Percentiles rank a stretch among this genome's conserved stretches.
These are phyloP conservation scores for Apodemus agrarius DNA, from an alignment of 2,797 vertebrate species.

Conservation along the genomic window DNA sequence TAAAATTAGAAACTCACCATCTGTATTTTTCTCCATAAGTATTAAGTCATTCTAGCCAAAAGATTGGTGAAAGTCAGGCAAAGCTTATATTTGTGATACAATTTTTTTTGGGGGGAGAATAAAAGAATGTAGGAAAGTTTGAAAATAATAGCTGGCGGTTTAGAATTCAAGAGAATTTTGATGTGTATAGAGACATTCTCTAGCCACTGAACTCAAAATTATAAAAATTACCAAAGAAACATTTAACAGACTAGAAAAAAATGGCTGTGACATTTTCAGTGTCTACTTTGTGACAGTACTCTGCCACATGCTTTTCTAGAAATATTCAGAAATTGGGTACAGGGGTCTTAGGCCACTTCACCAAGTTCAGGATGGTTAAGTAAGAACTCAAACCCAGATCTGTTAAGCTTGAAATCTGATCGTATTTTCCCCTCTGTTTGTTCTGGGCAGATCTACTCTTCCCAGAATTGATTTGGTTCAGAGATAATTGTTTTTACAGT, in stretches of 20 bases:
- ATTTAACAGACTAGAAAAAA: background rate
- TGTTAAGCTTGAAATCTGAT: background rate
- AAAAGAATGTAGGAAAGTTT: constrained; percentile 29
- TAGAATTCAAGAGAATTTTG: constrained; percentile 36
- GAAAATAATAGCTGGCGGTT: background rate
- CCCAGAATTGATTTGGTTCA: constrained; percentile 25
- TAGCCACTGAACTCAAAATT: constrained; percentile 45
- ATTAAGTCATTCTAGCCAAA: constrained; percentile 68
- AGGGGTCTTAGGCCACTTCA: background rate
- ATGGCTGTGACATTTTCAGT: background rate
- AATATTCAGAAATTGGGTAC: background rate
- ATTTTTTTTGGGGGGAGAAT: constrained; percentile 8
- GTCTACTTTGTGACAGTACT: background rate
- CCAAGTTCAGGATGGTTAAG: background rate
- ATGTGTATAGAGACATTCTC: background rate
- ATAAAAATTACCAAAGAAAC: background rate
- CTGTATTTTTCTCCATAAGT: constrained; percentile 70
- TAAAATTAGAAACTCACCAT: constrained; percentile 78
- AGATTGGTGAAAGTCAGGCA: constrained; percentile 47
- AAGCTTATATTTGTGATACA: constrained; percentile 63
- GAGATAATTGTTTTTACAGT: constrained; percentile 62
- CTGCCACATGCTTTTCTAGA: background rate
- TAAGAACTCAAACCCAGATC: constrained; percentile 3
- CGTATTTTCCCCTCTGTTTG: background rate
- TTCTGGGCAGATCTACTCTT: background rate